Evolutionary conservation across 2,113 vertebrate species (phyloP).

Genomic region (Narcine bancroftii): DNA sequence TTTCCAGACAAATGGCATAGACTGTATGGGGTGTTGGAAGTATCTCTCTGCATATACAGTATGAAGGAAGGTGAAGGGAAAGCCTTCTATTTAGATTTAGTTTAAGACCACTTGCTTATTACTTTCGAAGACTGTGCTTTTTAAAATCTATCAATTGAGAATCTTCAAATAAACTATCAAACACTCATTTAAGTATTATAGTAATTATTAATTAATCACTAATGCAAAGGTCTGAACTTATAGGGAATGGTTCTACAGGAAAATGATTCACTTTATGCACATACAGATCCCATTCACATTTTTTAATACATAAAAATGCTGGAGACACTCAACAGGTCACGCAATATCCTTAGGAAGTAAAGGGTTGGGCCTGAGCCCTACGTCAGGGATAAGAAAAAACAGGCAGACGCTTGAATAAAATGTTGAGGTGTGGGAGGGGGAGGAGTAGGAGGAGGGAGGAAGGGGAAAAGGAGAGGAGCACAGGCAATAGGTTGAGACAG

Average conservation of each 20-base stretch:
- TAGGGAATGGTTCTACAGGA: neutral
- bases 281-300: neutral
- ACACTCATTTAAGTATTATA: neutral
- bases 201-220: neutral
- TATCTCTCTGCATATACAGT: neutral
- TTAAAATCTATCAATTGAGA: neutral
- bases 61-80: no score
- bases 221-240: neutral
- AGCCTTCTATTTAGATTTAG: neutral
- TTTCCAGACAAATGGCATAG: neutral
- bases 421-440: no score
- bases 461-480: no score
- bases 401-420: no score
- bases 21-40: neutral
- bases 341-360: no score
- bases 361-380: no score
- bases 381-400: no score
- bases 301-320: no score
- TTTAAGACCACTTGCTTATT: neutral
- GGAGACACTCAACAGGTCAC: no score
- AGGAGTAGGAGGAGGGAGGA: no score
- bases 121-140: neutral
- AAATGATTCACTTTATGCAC: neutral
- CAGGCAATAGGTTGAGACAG: no score
- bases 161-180: neutral